phyloP scores from a whole-genome alignment of 2,888 invertebrate species.

The Chrysolina americana region DNA sequence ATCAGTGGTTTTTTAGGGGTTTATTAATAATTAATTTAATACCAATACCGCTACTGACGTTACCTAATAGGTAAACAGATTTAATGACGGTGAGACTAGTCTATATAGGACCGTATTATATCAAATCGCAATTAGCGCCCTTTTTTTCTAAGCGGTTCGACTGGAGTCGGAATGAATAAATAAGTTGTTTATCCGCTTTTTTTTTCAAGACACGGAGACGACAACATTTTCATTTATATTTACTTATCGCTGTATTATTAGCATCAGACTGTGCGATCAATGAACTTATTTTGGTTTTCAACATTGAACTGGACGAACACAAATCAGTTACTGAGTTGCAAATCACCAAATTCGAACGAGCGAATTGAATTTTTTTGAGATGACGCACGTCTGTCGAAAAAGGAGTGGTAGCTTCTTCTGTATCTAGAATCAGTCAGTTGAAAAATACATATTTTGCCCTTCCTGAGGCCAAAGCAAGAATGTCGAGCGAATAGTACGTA shows the following conservation, averaged over 20 bases:
- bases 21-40: conserved; percentile 37
- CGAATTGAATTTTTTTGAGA: too few species aligned
- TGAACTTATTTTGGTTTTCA: too few species aligned
- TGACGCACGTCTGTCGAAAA: too few species aligned
- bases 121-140: conserved; percentile 16
- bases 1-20: conserved; percentile 28
- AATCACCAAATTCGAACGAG: too few species aligned
- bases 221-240: neutral
- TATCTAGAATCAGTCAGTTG: too few species aligned
- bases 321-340: too few species aligned
- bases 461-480: too few species aligned
- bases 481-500: too few species aligned
- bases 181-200: neutral
- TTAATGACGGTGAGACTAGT: conserved; percentile 17
- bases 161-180: neutral
- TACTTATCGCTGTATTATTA: neutral
- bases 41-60: conserved; percentile 34
- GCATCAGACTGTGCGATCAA: too few species aligned
- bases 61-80: conserved; percentile 33
- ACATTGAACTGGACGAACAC: too few species aligned
- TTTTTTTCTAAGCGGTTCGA: neutral
- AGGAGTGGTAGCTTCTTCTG: too few species aligned
- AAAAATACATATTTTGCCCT: too few species aligned
- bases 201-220: neutral
- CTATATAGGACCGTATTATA: conserved; percentile 16